Evolutionary conservation across 2,113 vertebrate species (phyloP).

Genomic region (Oenanthe oenanthe): DNA sequence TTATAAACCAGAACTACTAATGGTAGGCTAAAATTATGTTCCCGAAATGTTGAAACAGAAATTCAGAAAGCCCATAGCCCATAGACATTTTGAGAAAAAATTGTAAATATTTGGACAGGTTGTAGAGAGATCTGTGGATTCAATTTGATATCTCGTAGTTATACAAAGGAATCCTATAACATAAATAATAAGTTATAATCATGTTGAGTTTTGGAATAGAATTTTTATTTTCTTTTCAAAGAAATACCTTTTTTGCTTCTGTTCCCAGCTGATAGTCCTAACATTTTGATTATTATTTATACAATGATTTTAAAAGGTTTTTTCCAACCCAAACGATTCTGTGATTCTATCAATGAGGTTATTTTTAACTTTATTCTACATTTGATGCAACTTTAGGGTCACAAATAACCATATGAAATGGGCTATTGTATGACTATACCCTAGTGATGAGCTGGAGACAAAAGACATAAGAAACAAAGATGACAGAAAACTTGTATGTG

Average conservation of each 20-base stretch:
- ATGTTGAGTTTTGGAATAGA: rapidly evolving
- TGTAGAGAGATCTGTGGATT: not conserved
- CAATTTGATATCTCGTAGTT: not conserved
- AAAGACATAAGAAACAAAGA: not conserved
- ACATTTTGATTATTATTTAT: not conserved
- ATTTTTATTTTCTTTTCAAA: not conserved
- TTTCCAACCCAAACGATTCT: not conserved
- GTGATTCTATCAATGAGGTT: not conserved
- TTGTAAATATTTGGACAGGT: rapidly evolving
- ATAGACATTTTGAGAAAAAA: not conserved
- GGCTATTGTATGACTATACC: not conserved
- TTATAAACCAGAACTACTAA: not conserved
- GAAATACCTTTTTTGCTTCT: not conserved
- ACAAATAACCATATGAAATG: not conserved
- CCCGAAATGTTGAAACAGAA: not conserved
- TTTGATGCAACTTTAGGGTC: not conserved
- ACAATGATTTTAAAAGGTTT: not conserved
- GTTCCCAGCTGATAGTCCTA: not conserved
- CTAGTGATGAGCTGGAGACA: not conserved
- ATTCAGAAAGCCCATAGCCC: not conserved
- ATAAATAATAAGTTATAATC: not conserved
- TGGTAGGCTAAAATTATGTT: not conserved
- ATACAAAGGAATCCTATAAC: not conserved
- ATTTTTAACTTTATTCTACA: not conserved
- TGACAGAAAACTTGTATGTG: not conserved